Conservation (phyloP, 2,113 vertebrate species). For the Lamprotornis superbus region DNA sequence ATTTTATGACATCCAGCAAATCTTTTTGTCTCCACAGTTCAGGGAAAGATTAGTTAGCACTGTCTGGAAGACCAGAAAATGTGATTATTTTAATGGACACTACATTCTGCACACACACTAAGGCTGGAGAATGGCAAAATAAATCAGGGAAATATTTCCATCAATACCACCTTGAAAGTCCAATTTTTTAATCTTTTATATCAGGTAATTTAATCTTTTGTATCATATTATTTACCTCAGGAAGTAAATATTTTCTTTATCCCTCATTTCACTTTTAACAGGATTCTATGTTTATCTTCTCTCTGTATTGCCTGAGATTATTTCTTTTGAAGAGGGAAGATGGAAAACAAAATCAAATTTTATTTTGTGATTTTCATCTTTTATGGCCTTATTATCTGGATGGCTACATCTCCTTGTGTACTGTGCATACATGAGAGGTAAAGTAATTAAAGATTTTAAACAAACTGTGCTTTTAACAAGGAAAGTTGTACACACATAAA, state of each 20-base stretch:
- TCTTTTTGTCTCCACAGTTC: not conserved
- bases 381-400: not conserved
- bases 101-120: not conserved
- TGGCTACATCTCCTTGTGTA: slow-evolving; percentile 1
- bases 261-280: not conserved
- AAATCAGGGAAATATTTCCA: not conserved
- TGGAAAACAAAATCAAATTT: not conserved
- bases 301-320: not conserved
- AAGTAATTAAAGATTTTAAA: not conserved
- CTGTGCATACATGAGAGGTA: not conserved
- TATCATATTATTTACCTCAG: not conserved
- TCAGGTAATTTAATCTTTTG: too few relatives aligned
- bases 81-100: not conserved
- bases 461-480: not conserved
- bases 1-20: not conserved
- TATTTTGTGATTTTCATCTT: slow-evolving; percentile 4
- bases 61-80: not conserved
- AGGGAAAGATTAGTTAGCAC: not conserved
- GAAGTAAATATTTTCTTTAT: not conserved
- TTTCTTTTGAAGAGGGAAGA: not conserved
- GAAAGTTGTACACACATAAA: not conserved
- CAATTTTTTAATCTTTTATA: not conserved
- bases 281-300: not conserved
- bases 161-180: not conserved
- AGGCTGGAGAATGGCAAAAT: not conserved